Percentiles rank a stretch among this genome's conserved stretches.
Evolutionary conservation across 2,797 vertebrate species (phyloP).

Genomic region (Stomatorhinus walkeri): DNA sequence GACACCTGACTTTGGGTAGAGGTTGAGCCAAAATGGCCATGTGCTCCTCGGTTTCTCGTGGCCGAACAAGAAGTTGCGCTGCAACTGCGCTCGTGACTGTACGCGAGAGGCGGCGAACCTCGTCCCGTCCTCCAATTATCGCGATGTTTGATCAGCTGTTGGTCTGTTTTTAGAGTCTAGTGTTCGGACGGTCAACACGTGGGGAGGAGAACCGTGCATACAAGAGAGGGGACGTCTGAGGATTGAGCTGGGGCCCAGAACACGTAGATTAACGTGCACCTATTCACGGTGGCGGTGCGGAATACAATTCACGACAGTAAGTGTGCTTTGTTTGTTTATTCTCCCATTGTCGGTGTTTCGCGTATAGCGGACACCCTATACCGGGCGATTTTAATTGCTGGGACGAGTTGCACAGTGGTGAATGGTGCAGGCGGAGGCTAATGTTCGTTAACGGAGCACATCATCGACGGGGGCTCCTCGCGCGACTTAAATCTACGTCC

Average conservation of each 20-base stretch:
- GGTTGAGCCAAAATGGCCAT: conserved; percentile 9
- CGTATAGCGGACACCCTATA: neutral
- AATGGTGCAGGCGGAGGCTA: neutral
- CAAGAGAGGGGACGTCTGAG: conserved; percentile 36
- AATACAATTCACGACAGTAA: conserved; percentile 53
- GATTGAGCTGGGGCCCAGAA: conserved; percentile 36
- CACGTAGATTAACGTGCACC: conserved; percentile 29
- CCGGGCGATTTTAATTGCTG: neutral
- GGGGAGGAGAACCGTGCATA: conserved; percentile 47
- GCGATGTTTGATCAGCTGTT: conserved; percentile 69
- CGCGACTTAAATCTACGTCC: neutral
- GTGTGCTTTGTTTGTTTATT: conserved; percentile 35
- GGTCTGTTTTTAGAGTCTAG: conserved; percentile 54
- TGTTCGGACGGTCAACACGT: conserved; percentile 64
- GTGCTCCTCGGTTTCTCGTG: neutral
- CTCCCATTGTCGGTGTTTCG: neutral
- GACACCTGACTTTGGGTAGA: conserved; percentile 5
- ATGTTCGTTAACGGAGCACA: neutral
- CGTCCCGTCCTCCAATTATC: conserved; percentile 32
- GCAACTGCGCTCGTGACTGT: neutral
- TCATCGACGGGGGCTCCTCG: neutral
- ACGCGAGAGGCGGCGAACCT: neutral
- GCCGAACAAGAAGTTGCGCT: neutral
- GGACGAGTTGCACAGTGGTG: neutral
- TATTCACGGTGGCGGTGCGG: conserved; percentile 51